phyloP scores from a whole-genome alignment of 2,797 vertebrate species.

The Poecilia velifera region DNA sequence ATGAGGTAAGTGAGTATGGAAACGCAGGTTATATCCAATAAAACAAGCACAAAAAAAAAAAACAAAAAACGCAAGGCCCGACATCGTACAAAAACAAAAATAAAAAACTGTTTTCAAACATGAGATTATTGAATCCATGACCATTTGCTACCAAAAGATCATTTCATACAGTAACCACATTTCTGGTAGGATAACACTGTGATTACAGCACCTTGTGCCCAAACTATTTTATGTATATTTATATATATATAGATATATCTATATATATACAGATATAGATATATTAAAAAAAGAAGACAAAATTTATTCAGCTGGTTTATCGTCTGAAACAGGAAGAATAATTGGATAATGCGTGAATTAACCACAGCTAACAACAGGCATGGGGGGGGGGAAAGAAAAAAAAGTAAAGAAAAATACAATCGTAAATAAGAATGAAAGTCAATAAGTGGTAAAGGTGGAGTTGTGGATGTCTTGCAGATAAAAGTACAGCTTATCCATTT shows the following conservation, averaged over 20 bases:
- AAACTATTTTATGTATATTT: slow-evolving; percentile 79
- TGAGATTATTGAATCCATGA: slow-evolving; percentile 82
- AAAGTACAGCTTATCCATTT: slow-evolving; percentile 70
- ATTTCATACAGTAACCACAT: slow-evolving; percentile 78
- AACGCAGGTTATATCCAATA: slow-evolving; percentile 68
- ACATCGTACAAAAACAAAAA: slow-evolving; percentile 67
- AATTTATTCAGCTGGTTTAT: slow-evolving; percentile 86
- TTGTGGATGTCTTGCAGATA: slow-evolving; percentile 59
- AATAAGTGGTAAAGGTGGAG: slow-evolving; percentile 47
- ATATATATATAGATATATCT: slow-evolving; percentile 57
- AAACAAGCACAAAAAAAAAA: slow-evolving; percentile 51
- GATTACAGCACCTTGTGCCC: slow-evolving; percentile 89
- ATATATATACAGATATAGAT: slow-evolving; percentile 48
- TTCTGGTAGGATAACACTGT: slow-evolving; percentile 64
- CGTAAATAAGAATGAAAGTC: slow-evolving; percentile 35
- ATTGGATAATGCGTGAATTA: slow-evolving; percentile 84
- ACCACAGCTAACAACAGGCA: slow-evolving; percentile 86
- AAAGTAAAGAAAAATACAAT: not conserved
- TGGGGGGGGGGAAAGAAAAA: slow-evolving; percentile 70
- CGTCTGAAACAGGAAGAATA: slow-evolving; percentile 73
- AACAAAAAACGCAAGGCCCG: slow-evolving; percentile 41
- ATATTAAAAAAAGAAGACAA: slow-evolving; percentile 7
- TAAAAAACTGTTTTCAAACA: slow-evolving; percentile 59
- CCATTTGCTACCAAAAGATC: slow-evolving; percentile 79
- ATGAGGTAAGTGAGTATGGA: slow-evolving; percentile 84